A percentile compares a stretch with the other conserved stretches of the same genome.
These are phyloP conservation scores for Bostrychus sinensis DNA, from an alignment of 2,113 vertebrate genomes.

Conservation along the genomic window DNA sequence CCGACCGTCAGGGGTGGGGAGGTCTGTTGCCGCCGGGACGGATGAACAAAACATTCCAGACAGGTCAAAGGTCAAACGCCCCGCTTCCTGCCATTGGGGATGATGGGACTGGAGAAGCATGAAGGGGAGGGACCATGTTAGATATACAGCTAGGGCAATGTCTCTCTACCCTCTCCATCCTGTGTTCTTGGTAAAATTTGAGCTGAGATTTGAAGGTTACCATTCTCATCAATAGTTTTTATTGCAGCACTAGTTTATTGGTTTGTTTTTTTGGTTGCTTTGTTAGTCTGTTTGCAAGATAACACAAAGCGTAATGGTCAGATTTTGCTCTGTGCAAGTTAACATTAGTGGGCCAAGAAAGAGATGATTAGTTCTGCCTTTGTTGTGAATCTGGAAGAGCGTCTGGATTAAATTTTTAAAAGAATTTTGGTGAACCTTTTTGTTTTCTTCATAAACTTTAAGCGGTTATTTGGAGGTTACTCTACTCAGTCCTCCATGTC, in stretches of 20 bases:
- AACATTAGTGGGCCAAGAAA: neutral
- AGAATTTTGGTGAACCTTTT: neutral
- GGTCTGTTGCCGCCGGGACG: constrained; percentile 27
- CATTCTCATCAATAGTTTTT: neutral
- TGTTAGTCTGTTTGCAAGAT: neutral
- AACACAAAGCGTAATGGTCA: neutral
- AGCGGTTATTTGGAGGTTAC: neutral
- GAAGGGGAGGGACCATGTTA: constrained; percentile 18
- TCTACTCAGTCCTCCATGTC: neutral
- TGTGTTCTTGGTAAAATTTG: constrained; percentile 5
- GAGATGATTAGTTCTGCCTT: neutral
- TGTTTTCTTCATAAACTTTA: neutral
- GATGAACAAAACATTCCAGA: constrained; percentile 59
- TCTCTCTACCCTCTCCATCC: constrained; percentile 25
- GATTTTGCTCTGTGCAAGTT: neutral
- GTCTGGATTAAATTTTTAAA: neutral
- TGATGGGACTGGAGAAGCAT: constrained; percentile 31
- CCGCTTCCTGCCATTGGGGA: constrained; percentile 61
- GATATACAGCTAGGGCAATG: constrained; percentile 23
- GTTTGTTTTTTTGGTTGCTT: neutral
- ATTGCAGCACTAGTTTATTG: too few relatives aligned
- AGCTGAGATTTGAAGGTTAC: too few relatives aligned
- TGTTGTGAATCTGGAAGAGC: neutral
- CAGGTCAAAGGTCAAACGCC: constrained; percentile 62
- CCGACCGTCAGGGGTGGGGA: constrained; percentile 7